Evolutionary conservation across 2,888 invertebrate species (phyloP).

Genomic region (Hypolimnas misippus): DNA sequence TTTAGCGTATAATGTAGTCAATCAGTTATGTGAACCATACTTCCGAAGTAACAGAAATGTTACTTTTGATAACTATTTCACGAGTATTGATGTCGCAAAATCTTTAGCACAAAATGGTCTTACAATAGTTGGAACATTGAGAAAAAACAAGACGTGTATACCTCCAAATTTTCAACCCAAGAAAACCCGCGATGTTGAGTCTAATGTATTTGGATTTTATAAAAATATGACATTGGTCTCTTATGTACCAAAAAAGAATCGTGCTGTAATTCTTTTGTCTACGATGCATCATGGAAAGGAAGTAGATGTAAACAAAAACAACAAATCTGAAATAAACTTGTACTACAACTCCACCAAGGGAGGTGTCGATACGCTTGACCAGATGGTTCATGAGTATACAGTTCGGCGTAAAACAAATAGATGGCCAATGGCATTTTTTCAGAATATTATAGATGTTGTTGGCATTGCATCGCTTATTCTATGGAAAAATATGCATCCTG

Average conservation of each 20-base stretch:
- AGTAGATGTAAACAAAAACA: background rate
- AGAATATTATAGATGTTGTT: background rate
- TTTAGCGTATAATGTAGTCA: background rate
- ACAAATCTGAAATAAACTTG: constrained; percentile 1
- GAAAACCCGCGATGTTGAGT: background rate
- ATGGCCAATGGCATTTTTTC: background rate
- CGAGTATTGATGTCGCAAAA: background rate
- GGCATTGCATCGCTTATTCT: background rate
- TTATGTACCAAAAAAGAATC: background rate
- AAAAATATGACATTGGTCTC: background rate
- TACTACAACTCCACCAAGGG: constrained; percentile 5
- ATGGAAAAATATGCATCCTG: background rate
- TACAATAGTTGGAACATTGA: background rate
- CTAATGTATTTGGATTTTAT: background rate
- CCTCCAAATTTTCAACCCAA: background rate
- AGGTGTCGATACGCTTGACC: constrained; percentile 2
- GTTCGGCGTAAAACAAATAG: background rate
- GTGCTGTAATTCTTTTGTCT: background rate
- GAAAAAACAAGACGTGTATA: background rate
- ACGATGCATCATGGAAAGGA: background rate
- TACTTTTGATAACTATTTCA: background rate
- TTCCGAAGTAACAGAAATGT: background rate
- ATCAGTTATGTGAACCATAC: background rate
- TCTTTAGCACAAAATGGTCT: background rate
- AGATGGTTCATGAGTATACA: constrained; percentile 5